These are phyloP conservation scores for Siderastrea siderea DNA, from an alignment of 92 coral and sea anemone species.

Conservation along the genomic window DNA sequence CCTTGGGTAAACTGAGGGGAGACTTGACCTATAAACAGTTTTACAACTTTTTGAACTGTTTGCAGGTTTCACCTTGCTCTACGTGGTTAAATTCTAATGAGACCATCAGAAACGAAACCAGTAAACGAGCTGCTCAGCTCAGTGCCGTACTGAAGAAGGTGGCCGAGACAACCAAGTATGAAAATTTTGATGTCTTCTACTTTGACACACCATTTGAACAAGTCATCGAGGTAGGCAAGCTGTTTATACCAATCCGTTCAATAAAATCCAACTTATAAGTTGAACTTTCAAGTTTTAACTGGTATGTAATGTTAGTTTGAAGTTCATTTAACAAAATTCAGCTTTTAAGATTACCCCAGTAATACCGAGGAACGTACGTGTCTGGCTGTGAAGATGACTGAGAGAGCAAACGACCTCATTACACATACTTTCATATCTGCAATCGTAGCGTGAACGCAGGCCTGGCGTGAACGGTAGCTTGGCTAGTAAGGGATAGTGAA, in stretches of 20 bases:
- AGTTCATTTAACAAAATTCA: too few relatives aligned
- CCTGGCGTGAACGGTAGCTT: too few relatives aligned
- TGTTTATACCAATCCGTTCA: neutral
- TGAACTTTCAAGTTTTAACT: too few relatives aligned
- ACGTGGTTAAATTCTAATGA: constrained; percentile 93
- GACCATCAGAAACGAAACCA: constrained; percentile 84
- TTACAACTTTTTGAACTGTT: constrained; percentile 94
- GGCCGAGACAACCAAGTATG: constrained; percentile 68
- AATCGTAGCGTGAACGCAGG: too few relatives aligned
- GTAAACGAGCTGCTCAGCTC: constrained; percentile 81
- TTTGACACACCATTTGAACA: constrained; percentile 73
- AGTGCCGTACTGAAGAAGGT: constrained; percentile 82
- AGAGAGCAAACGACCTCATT: too few relatives aligned
- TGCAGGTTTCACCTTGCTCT: constrained; percentile 93
- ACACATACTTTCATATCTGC: too few relatives aligned
- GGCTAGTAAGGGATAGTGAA: too few relatives aligned
- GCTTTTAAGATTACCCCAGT: too few relatives aligned
- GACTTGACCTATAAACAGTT: constrained; percentile 90
- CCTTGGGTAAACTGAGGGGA: constrained; percentile 87
- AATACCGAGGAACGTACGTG: too few relatives aligned
- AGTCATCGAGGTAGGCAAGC: constrained; percentile 71
- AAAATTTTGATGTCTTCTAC: constrained; percentile 86
- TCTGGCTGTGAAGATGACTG: too few relatives aligned
- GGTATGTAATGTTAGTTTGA: too few relatives aligned
- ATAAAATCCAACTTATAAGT: too few relatives aligned